A percentile compares a stretch with the other conserved stretches of the same genome.
Evolutionary conservation across 1,140 invertebrate genomes (phyloP).

Genomic region (Drosophila rhopaloa): DNA sequence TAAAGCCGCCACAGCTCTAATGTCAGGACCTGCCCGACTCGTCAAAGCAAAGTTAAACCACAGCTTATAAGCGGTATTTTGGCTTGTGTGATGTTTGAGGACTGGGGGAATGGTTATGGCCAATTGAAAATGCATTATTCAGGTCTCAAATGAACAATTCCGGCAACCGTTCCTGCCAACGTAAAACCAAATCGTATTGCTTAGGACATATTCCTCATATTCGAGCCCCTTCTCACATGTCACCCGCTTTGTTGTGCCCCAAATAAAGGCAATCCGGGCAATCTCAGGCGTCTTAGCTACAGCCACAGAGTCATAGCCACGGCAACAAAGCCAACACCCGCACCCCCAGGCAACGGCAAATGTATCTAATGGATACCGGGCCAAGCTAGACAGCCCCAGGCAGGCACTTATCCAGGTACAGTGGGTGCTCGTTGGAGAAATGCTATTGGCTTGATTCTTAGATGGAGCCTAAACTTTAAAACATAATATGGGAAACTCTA

Average conservation of each 20-base stretch:
- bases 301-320: conserved; percentile 9
- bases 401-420: conserved; percentile 25
- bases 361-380: conserved; percentile 72
- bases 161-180: conserved; percentile 11
- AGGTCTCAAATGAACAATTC: conserved; percentile 46
- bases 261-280: conserved; percentile 29
- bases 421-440: conserved; percentile 2
- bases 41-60: conserved; percentile 37
- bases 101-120: conserved; percentile 20
- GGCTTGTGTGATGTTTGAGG: conserved; percentile 1
- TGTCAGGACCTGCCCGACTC: conserved; percentile 28
- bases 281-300: conserved; percentile 21
- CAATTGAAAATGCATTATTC: conserved; percentile 53
- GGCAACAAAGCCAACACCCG: conserved; percentile 18
- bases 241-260: conserved; percentile 40
- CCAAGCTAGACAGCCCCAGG: conserved; percentile 43
- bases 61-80: conserved; percentile 14
- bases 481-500: too few relatives aligned
- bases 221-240: conserved; percentile 17
- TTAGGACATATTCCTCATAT: background rate
- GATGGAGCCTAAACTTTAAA: too few relatives aligned
- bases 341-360: conserved; percentile 34
- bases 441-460: background rate
- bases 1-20: conserved; percentile 32
- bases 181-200: conserved; percentile 26